Conservation (phyloP, 1,140 invertebrate genomes). For the Lepidostoma basale region DNA sequence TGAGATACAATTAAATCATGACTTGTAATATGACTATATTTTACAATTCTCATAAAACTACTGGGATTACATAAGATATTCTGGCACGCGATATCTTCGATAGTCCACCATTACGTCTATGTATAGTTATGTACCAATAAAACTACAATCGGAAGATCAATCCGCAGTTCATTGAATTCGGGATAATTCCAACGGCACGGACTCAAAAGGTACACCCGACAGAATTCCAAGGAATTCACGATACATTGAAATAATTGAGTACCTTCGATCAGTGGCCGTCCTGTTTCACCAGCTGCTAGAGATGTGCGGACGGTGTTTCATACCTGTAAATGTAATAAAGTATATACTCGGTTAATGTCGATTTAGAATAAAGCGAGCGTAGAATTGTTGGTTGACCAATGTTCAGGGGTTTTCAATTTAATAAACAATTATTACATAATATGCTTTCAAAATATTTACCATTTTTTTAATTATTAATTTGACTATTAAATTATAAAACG, state of each 20-base stretch:
- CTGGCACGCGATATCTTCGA: conserved; percentile 18
- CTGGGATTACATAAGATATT: not conserved
- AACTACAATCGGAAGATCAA: conserved; percentile 8
- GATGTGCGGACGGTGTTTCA: not conserved
- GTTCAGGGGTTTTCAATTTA: conserved; percentile 10
- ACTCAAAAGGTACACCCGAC: not conserved
- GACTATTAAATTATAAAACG: too few relatives aligned
- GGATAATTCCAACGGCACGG: not conserved
- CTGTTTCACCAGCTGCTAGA: not conserved
- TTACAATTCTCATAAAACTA: not conserved
- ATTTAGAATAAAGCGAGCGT: conserved; percentile 18
- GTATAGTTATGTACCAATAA: conserved; percentile 23
- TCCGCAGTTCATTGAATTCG: not conserved
- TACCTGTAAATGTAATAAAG: too few relatives aligned
- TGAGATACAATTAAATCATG: too few relatives aligned
- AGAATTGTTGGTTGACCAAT: conserved; percentile 15
- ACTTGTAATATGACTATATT: not conserved
- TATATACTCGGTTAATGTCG: conserved; percentile 15
- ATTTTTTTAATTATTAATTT: too few relatives aligned
- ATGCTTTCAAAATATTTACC: too few relatives aligned
- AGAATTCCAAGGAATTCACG: not conserved
- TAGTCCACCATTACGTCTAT: conserved; percentile 17
- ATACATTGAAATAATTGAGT: too few relatives aligned
- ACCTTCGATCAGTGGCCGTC: not conserved
- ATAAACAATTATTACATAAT: too few relatives aligned